Evolutionary conservation across 1,140 invertebrate genomes (phyloP), one percentile per base, ranked within the genome.

Genomic region (Archivesica marissinica): DNA sequence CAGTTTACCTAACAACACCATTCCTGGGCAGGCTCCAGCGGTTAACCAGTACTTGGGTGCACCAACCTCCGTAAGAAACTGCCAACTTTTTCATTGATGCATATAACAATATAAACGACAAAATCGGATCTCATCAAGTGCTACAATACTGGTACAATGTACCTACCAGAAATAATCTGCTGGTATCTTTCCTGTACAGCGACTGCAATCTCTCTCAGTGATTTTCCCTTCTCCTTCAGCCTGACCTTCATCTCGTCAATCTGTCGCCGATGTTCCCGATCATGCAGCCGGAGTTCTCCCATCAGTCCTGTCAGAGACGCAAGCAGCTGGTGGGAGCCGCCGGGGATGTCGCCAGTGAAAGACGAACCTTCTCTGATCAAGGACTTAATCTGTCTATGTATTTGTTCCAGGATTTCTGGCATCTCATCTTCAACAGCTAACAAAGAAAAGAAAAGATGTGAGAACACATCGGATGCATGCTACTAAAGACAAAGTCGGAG

Each of bases 391-490:
- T 89, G 84, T 28, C 83, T 78, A 59, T 78, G 80, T 33, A 92
- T 79, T 39, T 90, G 87, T 54, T 90, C 76, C 47, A 86, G 81
- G 15, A 88, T 75, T 68, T 91, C 91, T 35, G 86, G 61, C 44
- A 86, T 86, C 50, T 92, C 90, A 50, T 87, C 88, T 52, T 90
- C 88, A 50, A 89, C 86, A 56, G 88, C 88, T 90, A n/a, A n/a
- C n/a, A n/a, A n/a, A n/a, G n/a, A n/a, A n/a, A n/a, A n/a, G n/a
- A n/a, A n/a, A n/a, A n/a, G n/a, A n/a, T n/a, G n/a, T n/a, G n/a
- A n/a, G n/a, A n/a, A n/a, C n/a, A n/a, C n/a, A n/a, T n/a, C n/a
- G n/a, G n/a, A n/a, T n/a, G n/a, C n/a, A n/a, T n/a, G n/a, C n/a
- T n/a, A n/a, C n/a, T n/a, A n/a, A n/a, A n/a, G n/a, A n/a, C n/a